A percentile compares a stretch with the other conserved stretches of the same genome.
Evolutionary conservation across 2,888 invertebrate species (phyloP).

Genomic region (Tromatobia lineatoria): DNA sequence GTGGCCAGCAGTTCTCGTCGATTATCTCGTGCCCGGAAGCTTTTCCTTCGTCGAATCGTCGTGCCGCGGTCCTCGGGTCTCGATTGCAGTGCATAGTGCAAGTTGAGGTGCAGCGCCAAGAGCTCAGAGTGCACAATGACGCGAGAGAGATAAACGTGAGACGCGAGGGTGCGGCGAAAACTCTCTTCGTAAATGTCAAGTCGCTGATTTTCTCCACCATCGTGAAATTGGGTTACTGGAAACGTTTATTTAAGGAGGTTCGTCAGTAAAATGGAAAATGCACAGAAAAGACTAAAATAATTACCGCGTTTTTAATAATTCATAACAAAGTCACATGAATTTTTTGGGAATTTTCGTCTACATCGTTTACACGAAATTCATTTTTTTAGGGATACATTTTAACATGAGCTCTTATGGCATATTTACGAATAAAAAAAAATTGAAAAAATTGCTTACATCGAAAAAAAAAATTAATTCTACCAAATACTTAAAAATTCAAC

Average conservation of each 20-base stretch:
- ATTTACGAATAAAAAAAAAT: too few species aligned
- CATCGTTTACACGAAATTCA: too few species aligned
- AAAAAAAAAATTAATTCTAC: too few species aligned
- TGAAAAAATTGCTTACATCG: too few species aligned
- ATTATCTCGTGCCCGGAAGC: slow-evolving; percentile 24
- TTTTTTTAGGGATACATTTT: too few species aligned
- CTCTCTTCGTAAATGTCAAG: slow-evolving; percentile 78
- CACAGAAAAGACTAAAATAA: too few species aligned
- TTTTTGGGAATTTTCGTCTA: too few species aligned
- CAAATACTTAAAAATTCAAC: too few species aligned
- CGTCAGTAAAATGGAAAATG: too few species aligned
- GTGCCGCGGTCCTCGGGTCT: not conserved
- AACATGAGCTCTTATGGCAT: too few species aligned
- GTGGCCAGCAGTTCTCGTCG: not conserved
- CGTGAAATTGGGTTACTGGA: slow-evolving; percentile 65
- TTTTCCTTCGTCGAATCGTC: not conserved
- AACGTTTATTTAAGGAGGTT: slow-evolving; percentile 36
- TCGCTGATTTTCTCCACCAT: slow-evolving; percentile 70
- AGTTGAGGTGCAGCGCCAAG: not conserved
- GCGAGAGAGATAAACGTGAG: slow-evolving; percentile 65
- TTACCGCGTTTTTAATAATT: too few species aligned
- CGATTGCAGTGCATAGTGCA: slow-evolving; percentile 11
- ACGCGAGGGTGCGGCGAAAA: slow-evolving; percentile 73
- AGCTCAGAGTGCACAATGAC: slow-evolving; percentile 16
- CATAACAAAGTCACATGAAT: too few species aligned